Evolutionary conservation across 1,140 invertebrate species (phyloP).

Genomic region (Thaumetopoea pityocampa): DNA sequence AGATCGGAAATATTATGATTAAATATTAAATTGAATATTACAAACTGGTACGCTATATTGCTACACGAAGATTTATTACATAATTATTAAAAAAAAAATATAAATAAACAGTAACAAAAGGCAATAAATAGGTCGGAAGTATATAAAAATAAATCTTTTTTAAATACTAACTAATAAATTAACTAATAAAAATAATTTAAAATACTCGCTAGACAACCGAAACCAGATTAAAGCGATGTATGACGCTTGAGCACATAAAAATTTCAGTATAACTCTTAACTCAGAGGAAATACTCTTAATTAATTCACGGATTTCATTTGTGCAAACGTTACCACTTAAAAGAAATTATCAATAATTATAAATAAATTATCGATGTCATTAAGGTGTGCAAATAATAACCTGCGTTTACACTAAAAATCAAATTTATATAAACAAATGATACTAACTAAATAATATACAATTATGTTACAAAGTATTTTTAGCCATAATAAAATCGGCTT

Average conservation of each 20-base stretch:
- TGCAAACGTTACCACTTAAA: conserved; percentile 4
- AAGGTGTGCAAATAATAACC: conserved; percentile 3
- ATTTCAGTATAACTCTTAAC: too few relatives aligned
- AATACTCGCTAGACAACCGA: conserved; percentile 9
- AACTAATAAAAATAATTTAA: conserved; percentile 26
- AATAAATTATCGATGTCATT: too few relatives aligned
- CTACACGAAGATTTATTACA: conserved; percentile 34
- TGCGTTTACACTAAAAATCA: not conserved
- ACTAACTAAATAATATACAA: too few relatives aligned
- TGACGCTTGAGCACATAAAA: too few relatives aligned
- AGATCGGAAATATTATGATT: conserved; percentile 33
- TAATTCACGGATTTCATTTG: conserved; percentile 3
- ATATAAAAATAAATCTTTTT: conserved; percentile 70
- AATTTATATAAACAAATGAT: conserved; percentile 6
- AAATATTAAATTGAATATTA: conserved; percentile 20
- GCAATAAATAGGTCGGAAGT: conserved; percentile 68
- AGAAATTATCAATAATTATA: not conserved
- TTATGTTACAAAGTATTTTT: too few relatives aligned
- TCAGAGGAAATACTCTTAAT: too few relatives aligned
- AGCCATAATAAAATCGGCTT: too few relatives aligned
- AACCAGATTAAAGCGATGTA: conserved; percentile 7
- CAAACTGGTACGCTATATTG: conserved; percentile 40
- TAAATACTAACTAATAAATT: conserved; percentile 68
- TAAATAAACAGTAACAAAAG: conserved; percentile 67
- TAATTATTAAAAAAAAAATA: conserved; percentile 24